Evolutionary conservation across 2,113 vertebrate species (phyloP).

Genomic region (Dicrurus megarhynchus): DNA sequence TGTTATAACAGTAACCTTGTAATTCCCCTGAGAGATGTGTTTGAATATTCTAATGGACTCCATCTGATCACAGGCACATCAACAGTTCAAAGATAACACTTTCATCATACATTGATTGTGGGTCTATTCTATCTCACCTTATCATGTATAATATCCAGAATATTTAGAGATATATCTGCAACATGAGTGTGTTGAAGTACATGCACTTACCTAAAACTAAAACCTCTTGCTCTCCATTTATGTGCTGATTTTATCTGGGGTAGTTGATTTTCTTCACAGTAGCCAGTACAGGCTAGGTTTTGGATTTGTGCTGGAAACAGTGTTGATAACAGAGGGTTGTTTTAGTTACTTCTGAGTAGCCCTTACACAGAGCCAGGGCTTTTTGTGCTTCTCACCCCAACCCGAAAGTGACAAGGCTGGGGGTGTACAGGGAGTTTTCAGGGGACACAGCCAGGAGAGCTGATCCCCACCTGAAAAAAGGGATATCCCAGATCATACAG

Average conservation of each 20-base stretch:
- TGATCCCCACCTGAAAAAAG: neutral
- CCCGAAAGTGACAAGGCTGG: accelerated
- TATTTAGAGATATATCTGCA: conserved; percentile 5
- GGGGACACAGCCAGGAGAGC: neutral
- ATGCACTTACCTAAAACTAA: neutral
- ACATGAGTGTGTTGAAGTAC: neutral
- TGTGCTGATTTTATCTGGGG: neutral
- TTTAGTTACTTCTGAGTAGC: neutral
- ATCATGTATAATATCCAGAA: neutral
- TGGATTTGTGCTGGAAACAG: neutral
- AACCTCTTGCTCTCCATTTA: neutral
- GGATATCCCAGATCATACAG: neutral
- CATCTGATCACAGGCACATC: conserved; percentile 9
- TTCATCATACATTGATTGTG: neutral
- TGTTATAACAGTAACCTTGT: neutral
- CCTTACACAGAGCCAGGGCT: neutral
- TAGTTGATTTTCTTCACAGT: neutral
- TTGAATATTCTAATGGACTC: conserved; percentile 7
- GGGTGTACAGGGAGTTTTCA: too few relatives aligned
- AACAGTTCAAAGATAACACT: neutral
- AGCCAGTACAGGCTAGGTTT: neutral
- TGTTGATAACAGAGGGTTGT: neutral
- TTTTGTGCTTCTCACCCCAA: neutral
- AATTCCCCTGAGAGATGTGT: conserved; percentile 8
- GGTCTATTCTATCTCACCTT: neutral